phyloP scores from a whole-genome alignment of 2,113 vertebrate species.

The Nesoenas mayeri region DNA sequence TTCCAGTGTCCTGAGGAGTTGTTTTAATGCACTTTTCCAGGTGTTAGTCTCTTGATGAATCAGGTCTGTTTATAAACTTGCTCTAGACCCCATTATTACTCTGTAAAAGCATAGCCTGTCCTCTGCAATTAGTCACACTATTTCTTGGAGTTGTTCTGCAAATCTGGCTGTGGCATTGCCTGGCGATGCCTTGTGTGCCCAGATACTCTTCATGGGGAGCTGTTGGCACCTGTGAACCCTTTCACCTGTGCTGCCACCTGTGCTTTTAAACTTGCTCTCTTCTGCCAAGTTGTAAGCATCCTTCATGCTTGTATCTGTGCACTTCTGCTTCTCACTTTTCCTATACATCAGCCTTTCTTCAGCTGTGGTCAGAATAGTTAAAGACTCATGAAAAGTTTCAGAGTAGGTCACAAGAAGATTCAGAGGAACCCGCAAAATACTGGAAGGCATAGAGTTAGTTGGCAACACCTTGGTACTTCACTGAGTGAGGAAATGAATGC shows the following conservation, averaged over 20 bases:
- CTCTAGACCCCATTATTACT: neutral
- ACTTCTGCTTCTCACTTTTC: neutral
- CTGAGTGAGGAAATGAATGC: constrained; percentile 42
- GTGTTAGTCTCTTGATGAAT: neutral
- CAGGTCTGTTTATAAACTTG: neutral
- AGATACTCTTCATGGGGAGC: neutral
- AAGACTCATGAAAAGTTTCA: neutral
- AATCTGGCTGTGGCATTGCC: neutral
- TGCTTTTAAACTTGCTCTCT: neutral
- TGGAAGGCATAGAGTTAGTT: neutral
- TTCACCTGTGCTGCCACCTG: neutral
- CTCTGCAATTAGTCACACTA: neutral
- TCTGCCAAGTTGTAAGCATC: neutral
- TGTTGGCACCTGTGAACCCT: neutral
- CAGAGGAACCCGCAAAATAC: neutral
- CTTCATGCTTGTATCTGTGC: accelerated
- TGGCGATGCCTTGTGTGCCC: neutral
- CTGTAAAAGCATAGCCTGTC: neutral
- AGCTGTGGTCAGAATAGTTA: accelerated
- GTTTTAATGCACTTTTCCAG: neutral
- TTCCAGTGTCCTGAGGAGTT: neutral
- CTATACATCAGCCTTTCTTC: neutral
- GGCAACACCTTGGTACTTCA: neutral
- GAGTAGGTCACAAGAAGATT: neutral
- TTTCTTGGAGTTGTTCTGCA: neutral